Evolutionary conservation across 2,113 vertebrate species (phyloP).

Genomic region (Merops nubicus): DNA sequence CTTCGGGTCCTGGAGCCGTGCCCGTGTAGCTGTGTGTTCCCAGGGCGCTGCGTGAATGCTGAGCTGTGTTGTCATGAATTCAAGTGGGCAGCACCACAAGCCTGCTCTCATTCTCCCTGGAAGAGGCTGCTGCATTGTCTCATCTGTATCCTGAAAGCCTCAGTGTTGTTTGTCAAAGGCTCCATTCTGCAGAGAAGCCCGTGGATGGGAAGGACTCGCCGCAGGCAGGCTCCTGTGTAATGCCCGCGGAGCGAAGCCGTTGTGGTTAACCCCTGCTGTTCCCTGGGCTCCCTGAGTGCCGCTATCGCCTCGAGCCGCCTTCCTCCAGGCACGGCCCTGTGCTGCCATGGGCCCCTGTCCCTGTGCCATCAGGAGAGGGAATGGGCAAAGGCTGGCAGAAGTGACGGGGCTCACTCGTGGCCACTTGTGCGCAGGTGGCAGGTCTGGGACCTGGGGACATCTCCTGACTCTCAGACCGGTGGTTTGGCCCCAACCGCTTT

Average conservation of each 20-base stretch:
- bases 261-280: neutral
- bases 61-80: slow-evolving; percentile 28
- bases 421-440: fast-evolving
- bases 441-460: neutral
- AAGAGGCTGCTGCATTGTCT: slow-evolving; percentile 61
- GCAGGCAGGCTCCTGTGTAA: no score
- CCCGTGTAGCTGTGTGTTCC: slow-evolving; percentile 1
- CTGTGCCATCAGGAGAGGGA: fast-evolving
- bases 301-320: neutral
- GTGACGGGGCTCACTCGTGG: neutral
- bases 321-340: neutral
- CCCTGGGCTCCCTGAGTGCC: no score
- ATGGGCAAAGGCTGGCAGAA: neutral
- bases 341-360: fast-evolving
- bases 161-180: slow-evolving; percentile 58
- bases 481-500: fast-evolving
- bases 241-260: neutral
- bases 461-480: neutral
- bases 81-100: slow-evolving; percentile 32
- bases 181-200: slow-evolving; percentile 24
- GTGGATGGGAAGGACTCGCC: neutral
- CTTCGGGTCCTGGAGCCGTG: slow-evolving; percentile 41
- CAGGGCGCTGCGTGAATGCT: slow-evolving; percentile 41
- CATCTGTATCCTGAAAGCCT: slow-evolving; percentile 45
- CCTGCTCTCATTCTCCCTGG: slow-evolving; percentile 50